Percentiles rank a stretch among this genome's conserved stretches.
Evolutionary conservation across 2,888 invertebrate genomes (phyloP).

Genomic region (Drosophila emarginata): DNA sequence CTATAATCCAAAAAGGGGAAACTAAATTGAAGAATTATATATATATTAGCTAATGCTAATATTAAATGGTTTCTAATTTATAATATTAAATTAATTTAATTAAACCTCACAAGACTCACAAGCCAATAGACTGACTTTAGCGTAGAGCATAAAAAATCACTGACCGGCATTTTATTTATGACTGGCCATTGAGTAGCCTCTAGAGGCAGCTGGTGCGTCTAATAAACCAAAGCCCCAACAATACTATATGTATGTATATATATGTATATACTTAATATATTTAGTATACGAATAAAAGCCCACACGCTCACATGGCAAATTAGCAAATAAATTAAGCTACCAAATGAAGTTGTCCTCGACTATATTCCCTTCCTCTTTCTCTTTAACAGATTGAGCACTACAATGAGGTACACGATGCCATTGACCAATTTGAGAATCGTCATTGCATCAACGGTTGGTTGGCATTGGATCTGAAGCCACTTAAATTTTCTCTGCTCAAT

Average conservation of each 20-base stretch:
- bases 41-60: background rate
- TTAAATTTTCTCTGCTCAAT: conserved; percentile 93
- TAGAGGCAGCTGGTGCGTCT: conserved; percentile 69
- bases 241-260: too few relatives aligned
- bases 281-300: conserved; percentile 16
- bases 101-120: background rate
- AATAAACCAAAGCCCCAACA: conserved; percentile 53
- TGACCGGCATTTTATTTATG: conserved; percentile 74
- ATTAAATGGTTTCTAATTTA: too few relatives aligned
- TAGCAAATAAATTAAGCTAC: conserved; percentile 67
- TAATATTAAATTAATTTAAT: too few relatives aligned
- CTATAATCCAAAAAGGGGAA: conserved; percentile 32
- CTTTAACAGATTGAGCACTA: conserved; percentile 79
- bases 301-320: conserved; percentile 51
- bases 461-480: conserved; percentile 88
- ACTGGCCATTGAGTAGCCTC: conserved; percentile 67
- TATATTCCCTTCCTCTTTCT: background rate
- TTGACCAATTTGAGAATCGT: conserved; percentile 82
- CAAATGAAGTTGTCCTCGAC: conserved; percentile 60
- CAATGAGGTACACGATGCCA: conserved; percentile 77
- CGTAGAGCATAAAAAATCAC: conserved; percentile 61
- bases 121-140: background rate
- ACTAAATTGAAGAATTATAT: background rate
- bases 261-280: conserved; percentile 17
- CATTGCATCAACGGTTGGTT: conserved; percentile 90